Evolutionary conservation across 2,113 vertebrate species (phyloP), one percentile per base, ranked within the genome.

Genomic region (Ageneiosus marmoratus): DNA sequence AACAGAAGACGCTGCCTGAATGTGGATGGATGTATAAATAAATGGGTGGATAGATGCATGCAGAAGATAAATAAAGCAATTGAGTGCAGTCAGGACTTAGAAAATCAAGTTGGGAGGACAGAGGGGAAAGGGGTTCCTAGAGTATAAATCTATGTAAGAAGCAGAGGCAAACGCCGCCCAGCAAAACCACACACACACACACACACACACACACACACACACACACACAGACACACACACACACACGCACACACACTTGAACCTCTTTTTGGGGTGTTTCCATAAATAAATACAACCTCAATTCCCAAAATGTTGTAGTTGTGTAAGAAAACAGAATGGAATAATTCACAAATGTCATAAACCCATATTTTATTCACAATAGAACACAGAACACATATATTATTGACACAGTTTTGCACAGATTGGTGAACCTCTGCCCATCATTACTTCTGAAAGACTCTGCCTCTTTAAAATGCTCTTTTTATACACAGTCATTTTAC

Each of bases 61-160:
- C 50, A 34, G 69, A n/a, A 34, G 32, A 79, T 79, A 34, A 44
- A 77, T 58, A n/a, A 9, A 48, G 48, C 24, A 32, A 65, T 79
- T 18, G 51, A 44, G 48, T 18, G 29, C 18, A 55, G 32, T 29
- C 24, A 69, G 63, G 20, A 46, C 11, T 55, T 32, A 73, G 10
- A 44, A n/a, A 73, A 51, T 29, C 6, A 50, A 32, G 12, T n/a
- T 48, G 18, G 63, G 63, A 18, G 29, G 32, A 44, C 11, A 16
- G 11, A 50, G n/a, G 44, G 12, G 72, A 58, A 73, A 79, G 27
- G 34, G 53, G 16, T 6, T 34, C 51, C 63, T 70, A n/a, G 63
- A 22, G 18, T n/a, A 58, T 46, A 74, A 82, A 82, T 81, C 29
- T 51, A 58, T 3, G 12, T 79, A 46, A 24, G 10, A 53, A 41